These are phyloP conservation scores for Halichondria panicea DNA, from an alignment of 37 sponge, comb jelly and placozoan species.

Conservation along the genomic window DNA sequence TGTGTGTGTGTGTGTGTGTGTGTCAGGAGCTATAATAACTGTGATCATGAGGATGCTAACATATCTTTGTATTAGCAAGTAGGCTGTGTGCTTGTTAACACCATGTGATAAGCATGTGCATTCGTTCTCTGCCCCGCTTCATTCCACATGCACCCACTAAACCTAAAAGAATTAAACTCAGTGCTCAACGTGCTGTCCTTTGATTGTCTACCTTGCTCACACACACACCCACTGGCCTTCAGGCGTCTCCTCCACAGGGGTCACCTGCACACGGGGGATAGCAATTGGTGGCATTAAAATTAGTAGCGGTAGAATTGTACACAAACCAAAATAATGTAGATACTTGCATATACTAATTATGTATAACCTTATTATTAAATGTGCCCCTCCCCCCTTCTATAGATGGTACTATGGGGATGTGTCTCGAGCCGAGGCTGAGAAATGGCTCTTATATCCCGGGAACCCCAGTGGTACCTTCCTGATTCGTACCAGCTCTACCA, in stretches of 20 bases:
- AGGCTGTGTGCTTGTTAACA: slow-evolving; percentile 14
- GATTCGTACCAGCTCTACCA: slow-evolving; percentile 72
- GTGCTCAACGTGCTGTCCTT: too few relatives aligned
- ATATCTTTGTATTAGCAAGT: not conserved
- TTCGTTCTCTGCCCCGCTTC: not conserved
- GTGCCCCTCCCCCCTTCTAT: not conserved
- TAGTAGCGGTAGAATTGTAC: too few relatives aligned
- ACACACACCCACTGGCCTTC: not conserved
- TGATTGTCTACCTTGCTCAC: not conserved
- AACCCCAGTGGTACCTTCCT: slow-evolving; percentile 78
- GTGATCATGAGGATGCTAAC: slow-evolving; percentile 1
- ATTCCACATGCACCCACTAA: too few relatives aligned
- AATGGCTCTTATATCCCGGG: slow-evolving; percentile 66
- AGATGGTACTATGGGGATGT: slow-evolving; percentile 89
- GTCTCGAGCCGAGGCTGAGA: slow-evolving; percentile 81
- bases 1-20: slow-evolving; percentile 29
- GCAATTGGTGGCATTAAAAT: too few relatives aligned
- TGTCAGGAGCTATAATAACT: too few relatives aligned
- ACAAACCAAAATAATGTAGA: not conserved
- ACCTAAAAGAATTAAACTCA: too few relatives aligned
- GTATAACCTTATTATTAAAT: too few relatives aligned
- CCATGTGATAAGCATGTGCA: slow-evolving; percentile 2
- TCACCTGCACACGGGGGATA: not conserved
- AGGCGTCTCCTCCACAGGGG: too few relatives aligned
- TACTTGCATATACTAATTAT: not conserved